These are phyloP conservation scores for Misgurnus anguillicaudatus DNA, from an alignment of 2,113 vertebrate genomes.

Conservation along the genomic window DNA sequence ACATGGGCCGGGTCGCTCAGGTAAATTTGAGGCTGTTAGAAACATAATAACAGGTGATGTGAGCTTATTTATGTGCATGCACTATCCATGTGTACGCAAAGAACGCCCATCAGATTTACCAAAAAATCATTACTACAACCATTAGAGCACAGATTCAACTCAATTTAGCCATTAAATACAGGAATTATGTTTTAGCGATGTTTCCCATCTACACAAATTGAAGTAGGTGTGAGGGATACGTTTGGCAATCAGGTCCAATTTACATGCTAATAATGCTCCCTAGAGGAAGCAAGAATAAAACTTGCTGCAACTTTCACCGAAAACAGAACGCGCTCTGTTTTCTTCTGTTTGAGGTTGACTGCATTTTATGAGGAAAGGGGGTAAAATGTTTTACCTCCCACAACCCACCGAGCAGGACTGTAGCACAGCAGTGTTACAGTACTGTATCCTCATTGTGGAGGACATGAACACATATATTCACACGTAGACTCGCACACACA, in stretches of 20 bases:
- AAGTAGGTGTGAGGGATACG: conserved; percentile 52
- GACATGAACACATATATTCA: background rate
- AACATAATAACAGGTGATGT: conserved; percentile 46
- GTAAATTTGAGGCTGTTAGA: conserved; percentile 4
- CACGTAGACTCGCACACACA: conserved; percentile 19
- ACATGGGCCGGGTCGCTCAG: conserved; percentile 5
- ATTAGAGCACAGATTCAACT: conserved; percentile 48
- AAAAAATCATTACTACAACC: conserved; percentile 34
- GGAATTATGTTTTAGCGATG: conserved; percentile 50
- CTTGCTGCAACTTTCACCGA: conserved; percentile 24
- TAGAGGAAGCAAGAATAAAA: conserved; percentile 30
- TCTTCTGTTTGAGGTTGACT: conserved; percentile 62
- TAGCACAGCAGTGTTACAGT: background rate
- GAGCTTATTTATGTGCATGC: background rate
- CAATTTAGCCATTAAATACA: conserved; percentile 51
- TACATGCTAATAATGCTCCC: conserved; percentile 54
- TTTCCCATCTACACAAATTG: conserved; percentile 53
- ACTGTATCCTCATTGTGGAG: background rate
- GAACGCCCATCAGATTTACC: conserved; percentile 6
- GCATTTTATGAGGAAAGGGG: conserved; percentile 67
- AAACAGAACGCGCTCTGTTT: conserved; percentile 59
- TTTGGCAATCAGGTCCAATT: conserved; percentile 51
- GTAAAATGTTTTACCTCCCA: conserved; percentile 4
- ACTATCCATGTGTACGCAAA: background rate
- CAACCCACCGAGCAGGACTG: background rate